A percentile compares a stretch with the other conserved stretches of the same genome.
phyloP scores from a whole-genome alignment of 1,140 invertebrate genomes.

The Drosophila pseudoobscura region DNA sequence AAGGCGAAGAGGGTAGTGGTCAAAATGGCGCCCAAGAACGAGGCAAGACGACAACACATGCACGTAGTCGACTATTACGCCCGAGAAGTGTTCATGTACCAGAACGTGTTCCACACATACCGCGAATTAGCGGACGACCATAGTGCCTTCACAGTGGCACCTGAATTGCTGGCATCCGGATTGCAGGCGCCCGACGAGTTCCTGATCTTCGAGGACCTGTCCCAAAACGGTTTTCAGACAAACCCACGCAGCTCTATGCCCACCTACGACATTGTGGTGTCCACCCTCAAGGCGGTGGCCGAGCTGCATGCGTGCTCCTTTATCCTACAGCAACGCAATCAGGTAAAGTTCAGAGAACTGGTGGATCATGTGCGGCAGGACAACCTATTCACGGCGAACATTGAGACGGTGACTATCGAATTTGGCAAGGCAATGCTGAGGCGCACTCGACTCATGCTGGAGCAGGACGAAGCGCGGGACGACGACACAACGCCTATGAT shows the following conservation, averaged over 20 bases:
- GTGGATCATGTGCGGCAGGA: constrained; percentile 40
- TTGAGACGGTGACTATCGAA: constrained; percentile 55
- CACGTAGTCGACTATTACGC: constrained; percentile 57
- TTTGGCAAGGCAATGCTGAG: constrained; percentile 61
- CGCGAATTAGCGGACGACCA: constrained; percentile 9
- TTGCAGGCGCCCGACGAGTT: constrained; percentile 49
- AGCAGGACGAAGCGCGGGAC: constrained; percentile 4
- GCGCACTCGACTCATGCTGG: constrained; percentile 35
- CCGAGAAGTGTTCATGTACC: constrained; percentile 63
- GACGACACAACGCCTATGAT: not conserved
- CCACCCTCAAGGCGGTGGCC: constrained; percentile 49
- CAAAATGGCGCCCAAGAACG: constrained; percentile 64
- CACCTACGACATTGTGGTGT: constrained; percentile 52
- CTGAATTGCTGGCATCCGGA: constrained; percentile 31
- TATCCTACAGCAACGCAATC: constrained; percentile 39
- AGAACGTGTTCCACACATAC: constrained; percentile 47
- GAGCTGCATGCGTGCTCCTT: constrained; percentile 64
- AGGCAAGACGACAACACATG: constrained; percentile 55
- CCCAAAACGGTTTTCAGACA: constrained; percentile 16
- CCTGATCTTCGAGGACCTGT: constrained; percentile 63
- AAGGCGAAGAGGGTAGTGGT: constrained; percentile 31
- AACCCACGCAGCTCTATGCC: constrained; percentile 49
- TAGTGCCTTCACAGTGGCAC: constrained; percentile 30
- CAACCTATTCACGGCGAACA: constrained; percentile 52
- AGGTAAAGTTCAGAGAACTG: constrained; percentile 29